Percentiles rank a stretch among this genome's conserved stretches.
Evolutionary conservation across 2,113 vertebrate species (phyloP).

Genomic region (Aviceda subcristata): DNA sequence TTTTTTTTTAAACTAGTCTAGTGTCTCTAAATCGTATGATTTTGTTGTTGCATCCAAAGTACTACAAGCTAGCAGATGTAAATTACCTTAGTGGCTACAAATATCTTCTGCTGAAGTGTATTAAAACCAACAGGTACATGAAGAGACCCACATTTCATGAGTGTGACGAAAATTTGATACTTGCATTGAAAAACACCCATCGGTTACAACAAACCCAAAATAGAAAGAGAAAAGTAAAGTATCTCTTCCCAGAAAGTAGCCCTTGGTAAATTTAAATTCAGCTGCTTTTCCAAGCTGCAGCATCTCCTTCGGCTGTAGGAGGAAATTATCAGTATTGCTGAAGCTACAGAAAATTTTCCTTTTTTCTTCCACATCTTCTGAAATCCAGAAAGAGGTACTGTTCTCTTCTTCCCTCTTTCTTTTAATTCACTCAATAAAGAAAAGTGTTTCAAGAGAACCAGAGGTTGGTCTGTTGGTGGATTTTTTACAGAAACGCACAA

Average conservation of each 20-base stretch:
- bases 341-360: neutral
- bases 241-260: neutral
- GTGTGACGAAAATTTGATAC: neutral
- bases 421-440: neutral
- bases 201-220: neutral
- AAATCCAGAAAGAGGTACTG: neutral
- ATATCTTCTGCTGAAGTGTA: neutral
- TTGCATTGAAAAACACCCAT: neutral
- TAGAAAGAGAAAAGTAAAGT: neutral
- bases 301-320: neutral
- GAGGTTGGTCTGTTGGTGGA: too few species aligned
- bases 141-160: neutral
- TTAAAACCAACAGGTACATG: neutral
- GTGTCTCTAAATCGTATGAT: neutral
- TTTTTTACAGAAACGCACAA: neutral
- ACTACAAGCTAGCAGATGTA: neutral
- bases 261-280: neutral
- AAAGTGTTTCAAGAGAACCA: neutral
- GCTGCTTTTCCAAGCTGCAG: neutral
- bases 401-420: neutral
- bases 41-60: neutral
- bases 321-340: neutral
- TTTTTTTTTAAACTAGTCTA: neutral
- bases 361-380: neutral
- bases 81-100: neutral